phyloP scores from a whole-genome alignment of 2,888 invertebrate genomes.

The Orthosia gracilis region DNA sequence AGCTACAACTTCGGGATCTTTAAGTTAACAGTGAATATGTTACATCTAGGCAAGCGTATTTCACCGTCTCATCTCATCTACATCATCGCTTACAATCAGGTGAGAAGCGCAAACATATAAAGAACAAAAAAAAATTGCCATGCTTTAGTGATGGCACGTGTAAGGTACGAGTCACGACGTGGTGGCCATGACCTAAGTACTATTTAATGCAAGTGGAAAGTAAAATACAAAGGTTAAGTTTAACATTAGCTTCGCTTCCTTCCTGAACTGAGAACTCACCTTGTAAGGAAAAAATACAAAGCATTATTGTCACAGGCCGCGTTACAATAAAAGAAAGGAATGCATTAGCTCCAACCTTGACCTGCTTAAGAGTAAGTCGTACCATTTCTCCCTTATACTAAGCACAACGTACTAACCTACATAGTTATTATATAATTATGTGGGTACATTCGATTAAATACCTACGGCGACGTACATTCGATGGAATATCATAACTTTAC shows the following conservation, averaged over 20 bases:
- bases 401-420: neutral
- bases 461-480: neutral
- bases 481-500: neutral
- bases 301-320: neutral
- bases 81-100: too few species aligned
- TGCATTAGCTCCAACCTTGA: conserved; percentile 23
- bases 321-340: conserved; percentile 23
- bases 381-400: neutral
- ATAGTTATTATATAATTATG: neutral
- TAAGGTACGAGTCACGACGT: too few species aligned
- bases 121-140: too few species aligned
- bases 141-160: too few species aligned
- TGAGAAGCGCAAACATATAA: too few species aligned
- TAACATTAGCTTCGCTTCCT: neutral
- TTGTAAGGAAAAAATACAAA: neutral
- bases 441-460: too few species aligned
- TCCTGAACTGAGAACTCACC: neutral
- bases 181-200: neutral
- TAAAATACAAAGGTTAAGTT: neutral
- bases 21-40: too few species aligned
- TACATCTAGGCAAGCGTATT: too few species aligned
- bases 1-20: too few species aligned
- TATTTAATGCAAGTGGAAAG: neutral
- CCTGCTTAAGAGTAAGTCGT: conserved; percentile 5
- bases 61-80: too few species aligned